These are phyloP conservation scores for Porites lutea DNA, from an alignment of 64 coral and sea anemone species.

Conservation along the genomic window DNA sequence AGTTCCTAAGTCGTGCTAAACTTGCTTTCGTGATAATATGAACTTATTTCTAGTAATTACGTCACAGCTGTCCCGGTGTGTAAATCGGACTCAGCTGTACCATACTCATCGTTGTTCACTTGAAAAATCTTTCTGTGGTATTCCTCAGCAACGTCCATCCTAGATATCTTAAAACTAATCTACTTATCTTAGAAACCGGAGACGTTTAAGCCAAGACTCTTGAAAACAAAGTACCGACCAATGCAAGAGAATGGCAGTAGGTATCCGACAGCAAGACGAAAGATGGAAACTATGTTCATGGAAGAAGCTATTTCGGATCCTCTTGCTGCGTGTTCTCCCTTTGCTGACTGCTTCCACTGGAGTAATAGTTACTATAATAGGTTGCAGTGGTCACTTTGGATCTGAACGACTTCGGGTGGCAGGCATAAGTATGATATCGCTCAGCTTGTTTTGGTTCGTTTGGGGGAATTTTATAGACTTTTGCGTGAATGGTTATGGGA, in stretches of 20 bases:
- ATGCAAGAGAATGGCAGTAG: too few relatives aligned
- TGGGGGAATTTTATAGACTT: conserved; percentile 42
- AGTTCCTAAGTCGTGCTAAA: too few relatives aligned
- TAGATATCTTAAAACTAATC: too few relatives aligned
- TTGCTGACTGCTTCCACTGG: neutral
- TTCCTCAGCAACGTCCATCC: too few relatives aligned
- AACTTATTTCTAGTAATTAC: too few relatives aligned
- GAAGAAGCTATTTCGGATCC: neutral
- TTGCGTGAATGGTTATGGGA: conserved; percentile 6
- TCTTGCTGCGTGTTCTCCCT: neutral
- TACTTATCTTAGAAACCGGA: too few relatives aligned
- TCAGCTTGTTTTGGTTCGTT: conserved; percentile 38
- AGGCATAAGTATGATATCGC: conserved; percentile 17
- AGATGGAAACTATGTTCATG: neutral
- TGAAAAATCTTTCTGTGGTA: too few relatives aligned
- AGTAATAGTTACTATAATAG: neutral
- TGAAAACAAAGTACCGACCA: too few relatives aligned
- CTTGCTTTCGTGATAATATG: too few relatives aligned
- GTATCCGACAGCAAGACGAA: neutral
- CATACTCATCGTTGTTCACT: too few relatives aligned
- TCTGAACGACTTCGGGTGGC: neutral
- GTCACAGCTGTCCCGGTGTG: too few relatives aligned
- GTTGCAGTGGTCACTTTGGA: neutral
- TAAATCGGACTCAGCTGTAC: too few relatives aligned
- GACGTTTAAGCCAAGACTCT: neutral